phyloP scores from a whole-genome alignment of 2,113 vertebrate genomes.

The Girardinichthys multiradiatus region DNA sequence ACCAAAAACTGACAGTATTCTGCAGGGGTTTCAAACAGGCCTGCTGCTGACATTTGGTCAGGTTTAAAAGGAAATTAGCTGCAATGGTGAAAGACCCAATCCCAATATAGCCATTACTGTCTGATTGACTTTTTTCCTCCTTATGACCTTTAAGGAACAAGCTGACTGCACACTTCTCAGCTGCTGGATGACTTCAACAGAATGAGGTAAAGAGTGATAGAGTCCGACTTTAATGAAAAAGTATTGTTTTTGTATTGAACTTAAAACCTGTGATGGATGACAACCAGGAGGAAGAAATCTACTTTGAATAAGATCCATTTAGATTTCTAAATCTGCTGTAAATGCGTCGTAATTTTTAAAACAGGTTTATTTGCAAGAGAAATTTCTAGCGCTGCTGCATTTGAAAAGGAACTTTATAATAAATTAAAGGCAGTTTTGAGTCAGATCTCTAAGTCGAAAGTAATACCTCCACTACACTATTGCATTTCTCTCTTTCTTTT shows the following conservation, averaged over 20 bases:
- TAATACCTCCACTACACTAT: background rate
- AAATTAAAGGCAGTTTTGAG: background rate
- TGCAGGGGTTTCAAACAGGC: slow-evolving; percentile 30
- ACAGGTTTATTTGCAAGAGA: background rate
- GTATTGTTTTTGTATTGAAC: slow-evolving; percentile 27
- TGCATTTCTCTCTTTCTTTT: background rate
- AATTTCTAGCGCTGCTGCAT: background rate
- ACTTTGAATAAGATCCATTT: slow-evolving; percentile 9
- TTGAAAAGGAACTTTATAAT: background rate
- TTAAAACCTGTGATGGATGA: slow-evolving; percentile 20
- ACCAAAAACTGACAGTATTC: slow-evolving; percentile 30
- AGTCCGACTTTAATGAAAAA: slow-evolving; percentile 62
- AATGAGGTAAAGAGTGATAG: slow-evolving; percentile 62
- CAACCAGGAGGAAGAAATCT: slow-evolving; percentile 9
- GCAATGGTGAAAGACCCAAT: slow-evolving; percentile 44
- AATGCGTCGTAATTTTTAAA: slow-evolving; percentile 10
- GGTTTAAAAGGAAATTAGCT: slow-evolving; percentile 65
- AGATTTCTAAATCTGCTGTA: background rate
- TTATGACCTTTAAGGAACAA: slow-evolving; percentile 73
- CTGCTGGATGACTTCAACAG: slow-evolving; percentile 51
- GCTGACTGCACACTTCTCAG: slow-evolving; percentile 68
- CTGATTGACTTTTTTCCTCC: slow-evolving; percentile 42
- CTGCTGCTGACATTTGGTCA: slow-evolving; percentile 69
- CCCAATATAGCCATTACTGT: slow-evolving; percentile 61
- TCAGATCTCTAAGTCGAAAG: background rate